A percentile compares a stretch with the other conserved stretches of the same genome.
Conservation (phyloP, 2,113 vertebrate genomes). For the Lanius collurio region DNA sequence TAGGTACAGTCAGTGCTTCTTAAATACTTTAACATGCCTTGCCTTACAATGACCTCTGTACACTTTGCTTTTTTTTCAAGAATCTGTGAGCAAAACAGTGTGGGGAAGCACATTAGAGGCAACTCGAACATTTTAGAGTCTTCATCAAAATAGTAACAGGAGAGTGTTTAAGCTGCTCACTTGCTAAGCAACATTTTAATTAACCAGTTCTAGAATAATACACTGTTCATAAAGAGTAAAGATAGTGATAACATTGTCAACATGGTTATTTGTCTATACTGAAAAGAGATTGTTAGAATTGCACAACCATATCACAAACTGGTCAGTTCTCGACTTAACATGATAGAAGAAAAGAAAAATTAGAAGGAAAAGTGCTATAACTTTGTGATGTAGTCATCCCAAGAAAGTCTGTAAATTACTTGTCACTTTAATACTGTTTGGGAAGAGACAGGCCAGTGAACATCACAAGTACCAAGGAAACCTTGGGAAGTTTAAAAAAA, state of each 20-base stretch:
- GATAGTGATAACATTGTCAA: background rate
- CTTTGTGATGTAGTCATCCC: background rate
- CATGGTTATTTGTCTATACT: background rate
- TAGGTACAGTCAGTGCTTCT: background rate
- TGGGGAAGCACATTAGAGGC: background rate
- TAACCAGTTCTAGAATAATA: background rate
- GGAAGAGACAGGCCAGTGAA: background rate
- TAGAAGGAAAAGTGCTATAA: background rate
- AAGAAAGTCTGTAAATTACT: background rate
- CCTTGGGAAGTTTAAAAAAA: background rate
- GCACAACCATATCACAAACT: background rate
- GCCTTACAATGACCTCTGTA: background rate
- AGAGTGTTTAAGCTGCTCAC: background rate
- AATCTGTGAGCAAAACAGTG: background rate
- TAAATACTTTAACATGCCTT: background rate
- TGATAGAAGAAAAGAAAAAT: background rate
- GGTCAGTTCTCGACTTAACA: background rate
- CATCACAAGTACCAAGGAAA: background rate
- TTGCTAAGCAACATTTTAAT: background rate
- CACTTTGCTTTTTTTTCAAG: background rate
- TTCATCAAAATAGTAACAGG: background rate
- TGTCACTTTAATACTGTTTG: background rate
- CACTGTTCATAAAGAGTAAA: background rate
- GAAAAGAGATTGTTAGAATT: background rate
- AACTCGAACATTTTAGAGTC: background rate